These are phyloP conservation scores for Pterophyllum scalare DNA, from an alignment of 2,113 vertebrate species.

Conservation along the genomic window DNA sequence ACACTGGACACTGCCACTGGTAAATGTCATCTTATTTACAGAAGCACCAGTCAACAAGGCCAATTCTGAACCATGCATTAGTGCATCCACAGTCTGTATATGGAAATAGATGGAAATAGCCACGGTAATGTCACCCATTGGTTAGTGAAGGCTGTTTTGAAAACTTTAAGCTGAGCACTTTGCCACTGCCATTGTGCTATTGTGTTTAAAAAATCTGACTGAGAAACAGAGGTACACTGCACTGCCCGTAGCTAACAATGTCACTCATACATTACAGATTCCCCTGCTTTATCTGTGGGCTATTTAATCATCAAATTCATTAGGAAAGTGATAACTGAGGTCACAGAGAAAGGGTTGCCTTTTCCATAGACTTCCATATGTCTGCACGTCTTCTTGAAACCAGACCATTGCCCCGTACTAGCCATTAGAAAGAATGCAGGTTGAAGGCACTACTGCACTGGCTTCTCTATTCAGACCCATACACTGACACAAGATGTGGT, in stretches of 20 bases:
- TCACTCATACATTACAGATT: background rate
- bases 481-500: background rate
- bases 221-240: background rate
- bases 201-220: too few relatives aligned
- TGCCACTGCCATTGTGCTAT: background rate
- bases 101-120: background rate
- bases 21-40: background rate
- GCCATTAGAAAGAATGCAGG: background rate
- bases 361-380: background rate
- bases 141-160: background rate
- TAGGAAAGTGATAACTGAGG: background rate
- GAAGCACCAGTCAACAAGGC: background rate
- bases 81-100: background rate
- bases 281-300: background rate
- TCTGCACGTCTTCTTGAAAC: background rate
- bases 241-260: background rate
- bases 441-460: background rate
- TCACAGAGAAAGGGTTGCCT: background rate
- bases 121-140: too few relatives aligned
- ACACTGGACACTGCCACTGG: too few relatives aligned
- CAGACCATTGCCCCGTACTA: background rate
- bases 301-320: background rate
- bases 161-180: background rate
- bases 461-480: background rate
- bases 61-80: background rate